Evolutionary conservation across 1,140 invertebrate species (phyloP).

Genomic region (Lethocerus indicus): DNA sequence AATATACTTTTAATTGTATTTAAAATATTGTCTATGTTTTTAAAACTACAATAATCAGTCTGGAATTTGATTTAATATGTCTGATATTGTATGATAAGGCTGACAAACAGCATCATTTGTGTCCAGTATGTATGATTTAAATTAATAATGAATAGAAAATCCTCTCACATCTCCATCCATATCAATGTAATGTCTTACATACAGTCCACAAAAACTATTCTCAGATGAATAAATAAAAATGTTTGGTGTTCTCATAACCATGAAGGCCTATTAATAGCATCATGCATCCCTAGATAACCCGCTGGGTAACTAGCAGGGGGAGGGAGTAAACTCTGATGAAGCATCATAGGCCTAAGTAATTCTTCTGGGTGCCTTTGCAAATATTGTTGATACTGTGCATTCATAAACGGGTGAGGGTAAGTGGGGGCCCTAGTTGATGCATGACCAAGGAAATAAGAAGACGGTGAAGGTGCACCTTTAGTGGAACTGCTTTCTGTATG

Average conservation of each 20-base stretch:
- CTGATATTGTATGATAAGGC: no score
- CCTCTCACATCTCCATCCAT: no score
- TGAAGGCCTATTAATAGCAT: constrained; percentile 37
- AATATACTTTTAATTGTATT: no score
- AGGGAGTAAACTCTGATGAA: constrained; percentile 35
- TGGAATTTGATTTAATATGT: no score
- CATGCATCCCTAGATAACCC: constrained; percentile 40
- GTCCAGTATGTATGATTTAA: no score
- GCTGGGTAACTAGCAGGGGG: constrained; percentile 35
- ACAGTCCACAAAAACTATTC: no score
- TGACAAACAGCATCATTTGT: no score
- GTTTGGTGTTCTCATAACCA: constrained; percentile 24
- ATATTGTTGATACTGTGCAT: constrained; percentile 47
- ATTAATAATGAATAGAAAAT: no score
- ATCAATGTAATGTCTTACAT: no score
- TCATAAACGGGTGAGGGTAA: constrained; percentile 25
- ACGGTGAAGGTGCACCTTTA: constrained; percentile 28
- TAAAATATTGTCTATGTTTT: no score
- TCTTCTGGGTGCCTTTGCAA: constrained; percentile 40
- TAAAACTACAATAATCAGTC: no score
- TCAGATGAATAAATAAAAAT: not conserved
- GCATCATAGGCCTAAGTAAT: constrained; percentile 29
- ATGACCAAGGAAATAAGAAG: constrained; percentile 30
- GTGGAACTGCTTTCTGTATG: constrained; percentile 24
- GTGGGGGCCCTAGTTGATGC: constrained; percentile 25